These are phyloP conservation scores for Gymnarchus niloticus DNA, from an alignment of 2,113 vertebrate species.

Conservation along the genomic window DNA sequence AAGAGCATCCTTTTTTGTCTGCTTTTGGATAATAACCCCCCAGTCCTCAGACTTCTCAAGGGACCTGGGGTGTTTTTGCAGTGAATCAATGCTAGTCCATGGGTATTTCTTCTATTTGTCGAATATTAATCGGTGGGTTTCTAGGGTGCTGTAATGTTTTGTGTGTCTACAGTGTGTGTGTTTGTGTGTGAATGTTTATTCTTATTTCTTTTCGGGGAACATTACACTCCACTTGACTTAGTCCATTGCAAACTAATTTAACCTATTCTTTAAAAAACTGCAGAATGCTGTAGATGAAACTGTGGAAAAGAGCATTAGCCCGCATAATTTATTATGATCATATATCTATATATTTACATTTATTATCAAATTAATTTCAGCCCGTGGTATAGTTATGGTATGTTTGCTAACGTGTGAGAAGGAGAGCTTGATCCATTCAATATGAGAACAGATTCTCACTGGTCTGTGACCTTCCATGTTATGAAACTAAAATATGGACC, in stretches of 20 bases:
- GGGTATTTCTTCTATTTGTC: not conserved
- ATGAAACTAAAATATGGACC: not conserved
- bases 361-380: too few species aligned
- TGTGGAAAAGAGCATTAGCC: not conserved
- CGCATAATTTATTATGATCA: not conserved
- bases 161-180: not conserved
- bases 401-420: not conserved
- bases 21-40: not conserved
- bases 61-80: not conserved
- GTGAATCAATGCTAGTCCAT: not conserved
- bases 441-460: not conserved
- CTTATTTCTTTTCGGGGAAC: conserved; percentile 10
- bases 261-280: not conserved
- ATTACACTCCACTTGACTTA: too few species aligned
- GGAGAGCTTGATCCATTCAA: not conserved
- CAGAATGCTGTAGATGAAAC: not conserved
- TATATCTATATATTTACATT: not conserved
- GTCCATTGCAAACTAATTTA: not conserved
- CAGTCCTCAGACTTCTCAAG: not conserved
- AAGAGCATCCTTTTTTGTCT: not conserved
- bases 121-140: not conserved
- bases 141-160: not conserved
- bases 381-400: not conserved
- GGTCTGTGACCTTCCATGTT: not conserved
- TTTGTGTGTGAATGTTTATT: not conserved